These are phyloP conservation scores for Dicaeum eximium DNA, from an alignment of 2,113 vertebrate species.

Conservation along the genomic window DNA sequence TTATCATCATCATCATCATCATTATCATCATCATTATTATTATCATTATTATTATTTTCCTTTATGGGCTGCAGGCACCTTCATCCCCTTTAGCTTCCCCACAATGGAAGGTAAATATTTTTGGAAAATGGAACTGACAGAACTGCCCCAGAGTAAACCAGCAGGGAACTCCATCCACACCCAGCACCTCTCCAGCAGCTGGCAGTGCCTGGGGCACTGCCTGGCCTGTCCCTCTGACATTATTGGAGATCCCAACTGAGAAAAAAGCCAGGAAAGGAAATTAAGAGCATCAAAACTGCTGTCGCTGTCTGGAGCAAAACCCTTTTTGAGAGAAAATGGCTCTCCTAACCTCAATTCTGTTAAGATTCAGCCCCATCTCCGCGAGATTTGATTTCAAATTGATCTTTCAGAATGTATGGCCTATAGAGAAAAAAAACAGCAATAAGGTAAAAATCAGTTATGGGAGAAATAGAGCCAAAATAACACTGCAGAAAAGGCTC, in stretches of 20 bases:
- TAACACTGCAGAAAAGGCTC: background rate
- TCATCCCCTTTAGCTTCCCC: background rate
- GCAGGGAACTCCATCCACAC: background rate
- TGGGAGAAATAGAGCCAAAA: background rate
- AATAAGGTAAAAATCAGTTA: background rate
- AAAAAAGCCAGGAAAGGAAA: background rate
- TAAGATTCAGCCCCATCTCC: background rate
- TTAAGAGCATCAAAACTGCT: background rate
- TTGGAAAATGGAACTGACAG: background rate
- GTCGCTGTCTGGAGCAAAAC: background rate
- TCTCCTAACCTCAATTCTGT: background rate
- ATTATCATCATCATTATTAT: too few relatives aligned
- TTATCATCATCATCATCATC: too few relatives aligned
- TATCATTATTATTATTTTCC: background rate
- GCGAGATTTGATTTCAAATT: conserved; percentile 15
- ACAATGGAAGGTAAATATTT: background rate
- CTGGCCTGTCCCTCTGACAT: background rate
- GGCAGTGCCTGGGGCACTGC: background rate
- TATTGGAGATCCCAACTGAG: background rate
- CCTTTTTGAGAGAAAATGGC: background rate
- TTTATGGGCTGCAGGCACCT: background rate
- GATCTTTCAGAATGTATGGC: background rate
- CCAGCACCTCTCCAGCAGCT: background rate
- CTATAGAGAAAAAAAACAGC: background rate
- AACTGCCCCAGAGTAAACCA: background rate